Base-by-base conservation (phyloP, 1,140 invertebrate genomes). In the Nasonia giraulti region DNA sequence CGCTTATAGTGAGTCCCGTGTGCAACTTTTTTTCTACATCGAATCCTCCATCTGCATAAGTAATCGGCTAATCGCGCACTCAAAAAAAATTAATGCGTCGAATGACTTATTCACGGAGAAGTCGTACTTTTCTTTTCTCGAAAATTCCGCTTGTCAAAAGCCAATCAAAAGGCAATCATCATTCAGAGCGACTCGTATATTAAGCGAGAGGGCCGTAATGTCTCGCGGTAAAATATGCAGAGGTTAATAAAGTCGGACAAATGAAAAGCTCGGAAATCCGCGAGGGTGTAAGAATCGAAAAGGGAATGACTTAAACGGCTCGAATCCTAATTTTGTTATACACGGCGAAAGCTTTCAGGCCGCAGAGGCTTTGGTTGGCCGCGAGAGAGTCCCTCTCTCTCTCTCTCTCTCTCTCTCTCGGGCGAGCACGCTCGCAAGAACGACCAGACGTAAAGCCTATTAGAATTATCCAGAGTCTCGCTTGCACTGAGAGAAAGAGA, bases 291-390 rank as follows among this genome's bases (percentile, higher is more conserved):
- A 1, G 31, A 71, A 4, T 12, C 68, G 23, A 71, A 33, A 71
- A 71, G 68, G 68, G 20, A 71, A 71, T 71, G 10, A 27, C 14
- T 71, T 71, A 31, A 71, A 71, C 27, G 10, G 11, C 8, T 33
- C 12, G 68, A 71, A 71, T 27, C 23, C 68, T 71, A 71, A 71
- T 71, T 71, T 71, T 27, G 68, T 27, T 71, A 37, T 37, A 37
- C 33, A 71, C 23, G 68, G 8, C 68, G 2, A 33, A 71, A 33
- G 68, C 14, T 71, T 71, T 71, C 68, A 33, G 55, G 14, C 17
- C 55, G 6, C 40, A 66, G 68, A 33, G 68, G 31, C 68, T 71
- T 71, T 27, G 31, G 68, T 33, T 71, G 68, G 68, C 68, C 68
- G 8, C 68, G 68, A 17, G 68, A 62, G 55, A 2, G 2, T 1